Percentiles rank a stretch among this genome's conserved stretches.
Evolutionary conservation across 2,797 vertebrate genomes (phyloP).

Genomic region (Parauchenoglanis ngamensis): DNA sequence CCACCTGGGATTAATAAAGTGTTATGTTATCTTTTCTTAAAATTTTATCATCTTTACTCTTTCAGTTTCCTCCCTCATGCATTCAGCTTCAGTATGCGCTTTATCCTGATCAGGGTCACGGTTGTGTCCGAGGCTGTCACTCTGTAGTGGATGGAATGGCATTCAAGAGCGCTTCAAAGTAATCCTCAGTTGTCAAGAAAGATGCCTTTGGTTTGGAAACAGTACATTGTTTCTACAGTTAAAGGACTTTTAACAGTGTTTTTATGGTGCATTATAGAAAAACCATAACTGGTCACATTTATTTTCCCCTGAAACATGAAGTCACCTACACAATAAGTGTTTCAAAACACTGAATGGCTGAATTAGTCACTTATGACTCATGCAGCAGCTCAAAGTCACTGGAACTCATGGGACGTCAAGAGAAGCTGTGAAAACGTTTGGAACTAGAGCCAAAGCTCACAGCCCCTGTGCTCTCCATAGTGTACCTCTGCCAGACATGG

Average conservation of each 20-base stretch:
- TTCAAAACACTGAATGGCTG: background rate
- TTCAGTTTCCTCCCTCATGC: background rate
- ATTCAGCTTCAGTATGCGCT: background rate
- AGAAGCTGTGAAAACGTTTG: conserved; percentile 38
- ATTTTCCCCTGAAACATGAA: background rate
- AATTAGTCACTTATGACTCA: conserved; percentile 40
- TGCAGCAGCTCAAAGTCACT: conserved; percentile 41
- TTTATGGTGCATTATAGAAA: background rate
- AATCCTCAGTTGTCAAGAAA: background rate
- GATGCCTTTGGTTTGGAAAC: background rate
- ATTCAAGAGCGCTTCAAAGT: background rate
- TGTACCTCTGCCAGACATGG: conserved; percentile 37
- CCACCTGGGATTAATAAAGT: background rate
- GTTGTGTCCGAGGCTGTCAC: background rate
- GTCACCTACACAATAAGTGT: conserved; percentile 9
- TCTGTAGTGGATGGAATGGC: background rate
- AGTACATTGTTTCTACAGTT: background rate
- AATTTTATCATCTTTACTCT: background rate
- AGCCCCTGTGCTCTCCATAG: conserved; percentile 25
- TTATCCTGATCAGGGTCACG: background rate
- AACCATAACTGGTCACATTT: background rate
- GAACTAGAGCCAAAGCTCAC: conserved; percentile 40
- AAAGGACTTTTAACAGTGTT: background rate
- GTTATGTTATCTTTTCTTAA: background rate
- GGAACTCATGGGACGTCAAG: conserved; percentile 33